Base-by-base conservation (phyloP, 2,888 invertebrate species). In the Brachyptera risi region DNA sequence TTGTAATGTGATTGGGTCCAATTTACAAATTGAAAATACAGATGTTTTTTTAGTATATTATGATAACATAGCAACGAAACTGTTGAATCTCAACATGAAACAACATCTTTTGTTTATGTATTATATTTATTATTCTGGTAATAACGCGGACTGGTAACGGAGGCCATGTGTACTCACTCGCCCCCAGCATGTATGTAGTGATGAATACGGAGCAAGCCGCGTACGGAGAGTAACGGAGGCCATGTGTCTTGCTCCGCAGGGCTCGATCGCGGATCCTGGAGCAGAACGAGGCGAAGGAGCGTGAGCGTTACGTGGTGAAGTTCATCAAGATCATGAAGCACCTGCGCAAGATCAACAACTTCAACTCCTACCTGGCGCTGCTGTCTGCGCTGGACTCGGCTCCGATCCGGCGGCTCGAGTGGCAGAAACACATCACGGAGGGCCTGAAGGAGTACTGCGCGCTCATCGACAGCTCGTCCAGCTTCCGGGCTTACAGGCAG, bases 311-410 rank as follows among this genome's bases (percentile, higher is more conserved):
- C 74, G 92, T 94, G 62, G 86, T 89, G 71, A 96, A 96, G 74
- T 96, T 97, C 76, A 90, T 99, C 63, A 98, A 98, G 76, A 95
- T 99, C 65, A 97, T 98, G 96, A 96, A 96, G 78, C 92, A 96
- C 73, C 80, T 99, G 66, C 83, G 97, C 63, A 96, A 96, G 76
- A 88, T 98, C 76, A 96, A 96, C 78, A 99, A 99, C 76, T 99
- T 97, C 77, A 99, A 99, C 79, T 97, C 97, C 47, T 97, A 97
- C 79, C 80, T 99, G 71, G 98, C 99, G 7, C 80, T 99, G 66
- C 81, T 99, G 64, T 96, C 97, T 5, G 99, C 99, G 15, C 78
- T 99, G 69, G 96, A 97, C 77, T 98, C 97, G 19, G 96, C 96
- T 3, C 97, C 99, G 0, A 86, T 93, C 74, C 79, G 86, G 71